Base-by-base conservation (phyloP, 2,113 vertebrate genomes). In the Ramphastos sulfuratus region DNA sequence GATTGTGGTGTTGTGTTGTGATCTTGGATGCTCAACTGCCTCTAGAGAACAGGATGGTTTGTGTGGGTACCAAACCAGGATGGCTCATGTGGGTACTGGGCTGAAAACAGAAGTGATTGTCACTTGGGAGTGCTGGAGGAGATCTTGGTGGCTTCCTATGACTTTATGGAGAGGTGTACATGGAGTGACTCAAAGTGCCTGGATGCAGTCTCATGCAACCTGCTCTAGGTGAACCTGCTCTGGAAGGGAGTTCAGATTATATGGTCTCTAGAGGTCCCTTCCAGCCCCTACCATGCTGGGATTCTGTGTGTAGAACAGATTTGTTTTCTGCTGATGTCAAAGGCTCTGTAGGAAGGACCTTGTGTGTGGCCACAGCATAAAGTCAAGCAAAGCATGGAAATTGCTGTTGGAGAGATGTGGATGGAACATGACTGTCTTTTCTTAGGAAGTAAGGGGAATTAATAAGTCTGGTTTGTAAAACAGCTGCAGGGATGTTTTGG, bases 341-440 rank as follows among this genome's bases (percentile, higher is more conserved):
- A 65, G n/a, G 30, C n/a, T 69, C 23, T 73, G 31, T 39, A 15
- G 71, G 39, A 28, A 13, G 44, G 27, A 10, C 48, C 27, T 25
- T 12, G 15, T 1, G 3, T 48, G 39, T 35, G 42, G 48, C 33
- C 58, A 11, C 28, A 25, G 31, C 0, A 0, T 5, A 46, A 27
- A 48, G 64, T 6, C 46, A 46, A 90, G 39, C 39, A 71, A 55
- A 55, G 65, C 24, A 2, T 10, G 44, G 56, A 31, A 69, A 70
- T 12, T 10, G 72, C 9, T 39, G 5, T 76, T 76, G 55, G 7
- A 55, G 79, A 89, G 66, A 20, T 30, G 55, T 13, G 54, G 55
- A 12, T 60, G 54, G 78, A 72, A 69, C 8, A 8, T 1, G 13
- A 21, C 55, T 46, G 58, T 30, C 46, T 73, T 69, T 65, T 65